Evolutionary conservation across 2,113 vertebrate genomes (phyloP), one percentile per base, ranked within the genome.

Genomic region (Penelope pileata): DNA sequence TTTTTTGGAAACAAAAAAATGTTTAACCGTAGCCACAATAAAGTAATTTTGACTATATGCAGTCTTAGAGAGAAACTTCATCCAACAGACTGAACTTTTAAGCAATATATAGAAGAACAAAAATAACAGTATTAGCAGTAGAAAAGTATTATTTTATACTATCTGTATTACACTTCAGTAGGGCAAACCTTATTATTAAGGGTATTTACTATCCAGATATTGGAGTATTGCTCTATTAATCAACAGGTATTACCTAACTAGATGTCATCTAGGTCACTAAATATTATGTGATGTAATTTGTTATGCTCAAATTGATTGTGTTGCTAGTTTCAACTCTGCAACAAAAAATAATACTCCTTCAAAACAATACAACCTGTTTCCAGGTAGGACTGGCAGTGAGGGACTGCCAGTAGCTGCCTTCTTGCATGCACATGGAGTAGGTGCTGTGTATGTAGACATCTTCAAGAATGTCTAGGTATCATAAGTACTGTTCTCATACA

Each of bases 401-500:
- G 11, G n/a, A 34, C n/a, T 59, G 22, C 51, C 75, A 51, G 53
- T 7, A 47, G 36, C 32, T 63, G 19, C 27, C 70, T 40, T 53
- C 66, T n/a, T 21, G 32, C 14, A 38, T 23, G 26, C 21, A 13
- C 7, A 15, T 19, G 40, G 24, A 29, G n/a, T 69, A 70, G 12
- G 22, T 5, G 5, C 11, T 58, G 29, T 47, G 36, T 60, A 59
- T 77, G 3, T 15, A 74, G 84, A 63, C 27, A 11, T 22, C 45
- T 86, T 50, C 21, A 23, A 26, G 32, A 36, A 38, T 47, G 5
- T 50, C 50, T 36, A 78, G 42, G 5, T 18, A 45, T 9, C 8
- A 0, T 36, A 58, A 38, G 4, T 30, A 12, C 11, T 40, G 3
- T 13, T 73, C 27, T 76, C 42, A 8, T 43, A 32, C 0, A 45